phyloP scores from a whole-genome alignment of 2,888 invertebrate genomes.

The Chymomyza amoena region DNA sequence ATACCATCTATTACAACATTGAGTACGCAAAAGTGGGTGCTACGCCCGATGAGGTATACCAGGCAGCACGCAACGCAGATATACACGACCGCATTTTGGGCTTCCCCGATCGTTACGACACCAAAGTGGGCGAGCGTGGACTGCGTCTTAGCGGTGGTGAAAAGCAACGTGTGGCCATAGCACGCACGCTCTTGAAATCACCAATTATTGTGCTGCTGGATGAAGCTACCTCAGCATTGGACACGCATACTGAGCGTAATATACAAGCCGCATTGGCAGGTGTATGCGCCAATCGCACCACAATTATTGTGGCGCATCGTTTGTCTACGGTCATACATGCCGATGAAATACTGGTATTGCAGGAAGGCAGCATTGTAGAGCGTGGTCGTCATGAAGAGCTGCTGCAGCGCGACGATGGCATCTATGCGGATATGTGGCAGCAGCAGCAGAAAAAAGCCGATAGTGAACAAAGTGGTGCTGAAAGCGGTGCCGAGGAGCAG shows the following conservation, averaged over 20 bases:
- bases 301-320: conserved; percentile 95
- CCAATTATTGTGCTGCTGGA: conserved; percentile 94
- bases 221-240: conserved; percentile 96
- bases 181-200: conserved; percentile 94
- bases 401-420: conserved; percentile 84
- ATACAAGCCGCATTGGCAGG: conserved; percentile 92
- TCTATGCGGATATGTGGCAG: conserved; percentile 96
- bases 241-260: conserved; percentile 97
- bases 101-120: conserved; percentile 94
- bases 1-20: conserved; percentile 95
- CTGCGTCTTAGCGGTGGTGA: conserved; percentile 97
- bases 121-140: conserved; percentile 96
- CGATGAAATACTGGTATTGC: conserved; percentile 94
- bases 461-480: conserved; percentile 46
- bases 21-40: conserved; percentile 92
- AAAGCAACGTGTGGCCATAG: conserved; percentile 98
- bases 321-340: conserved; percentile 96
- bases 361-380: conserved; percentile 94
- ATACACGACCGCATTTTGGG: conserved; percentile 94
- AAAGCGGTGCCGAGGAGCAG: conserved; percentile 3
- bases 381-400: conserved; percentile 88
- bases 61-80: conserved; percentile 94
- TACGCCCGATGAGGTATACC: conserved; percentile 88
- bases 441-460: conserved; percentile 84
- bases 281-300: conserved; percentile 93